phyloP scores from a whole-genome alignment of 2,888 invertebrate genomes.

The Lycaena phlaeas region DNA sequence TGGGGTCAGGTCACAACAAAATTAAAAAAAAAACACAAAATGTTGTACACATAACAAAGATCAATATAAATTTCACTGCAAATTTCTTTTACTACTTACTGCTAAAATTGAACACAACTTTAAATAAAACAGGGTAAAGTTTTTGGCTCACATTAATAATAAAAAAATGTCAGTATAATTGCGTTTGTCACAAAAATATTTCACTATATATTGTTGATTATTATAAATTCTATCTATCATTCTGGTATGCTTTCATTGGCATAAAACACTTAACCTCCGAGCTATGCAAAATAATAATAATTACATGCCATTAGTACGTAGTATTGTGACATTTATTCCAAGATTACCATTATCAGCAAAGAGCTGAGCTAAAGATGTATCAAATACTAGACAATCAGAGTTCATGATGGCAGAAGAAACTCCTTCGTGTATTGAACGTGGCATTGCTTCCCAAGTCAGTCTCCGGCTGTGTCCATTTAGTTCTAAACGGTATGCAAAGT shows the following conservation, averaged over 20 bases:
- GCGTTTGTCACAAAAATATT: slow-evolving; percentile 28
- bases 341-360: slow-evolving; percentile 99
- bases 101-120: slow-evolving; percentile 64
- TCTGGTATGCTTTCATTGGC: slow-evolving; percentile 27
- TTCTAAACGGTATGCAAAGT: slow-evolving; percentile 98
- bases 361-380: slow-evolving; percentile 96
- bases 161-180: slow-evolving; percentile 26
- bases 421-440: slow-evolving; percentile 98
- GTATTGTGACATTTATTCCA: slow-evolving; percentile 99
- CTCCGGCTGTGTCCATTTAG: slow-evolving; percentile 95
- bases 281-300: slow-evolving; percentile 9
- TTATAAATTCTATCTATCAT: slow-evolving; percentile 20
- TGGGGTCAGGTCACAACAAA: too few relatives aligned
- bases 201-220: slow-evolving; percentile 13
- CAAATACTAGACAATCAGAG: slow-evolving; percentile 98
- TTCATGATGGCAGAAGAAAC: slow-evolving; percentile 97
- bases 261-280: slow-evolving; percentile 28
- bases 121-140: slow-evolving; percentile 41
- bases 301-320: slow-evolving; percentile 78
- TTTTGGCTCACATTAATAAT: slow-evolving; percentile 46
- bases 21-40: background rate
- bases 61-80: background rate
- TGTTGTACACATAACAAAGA: background rate
- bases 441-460: slow-evolving; percentile 99
- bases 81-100: slow-evolving; percentile 45